Evolutionary conservation across 1,140 invertebrate genomes (phyloP).

Genomic region (Druon quercuslanigerum): DNA sequence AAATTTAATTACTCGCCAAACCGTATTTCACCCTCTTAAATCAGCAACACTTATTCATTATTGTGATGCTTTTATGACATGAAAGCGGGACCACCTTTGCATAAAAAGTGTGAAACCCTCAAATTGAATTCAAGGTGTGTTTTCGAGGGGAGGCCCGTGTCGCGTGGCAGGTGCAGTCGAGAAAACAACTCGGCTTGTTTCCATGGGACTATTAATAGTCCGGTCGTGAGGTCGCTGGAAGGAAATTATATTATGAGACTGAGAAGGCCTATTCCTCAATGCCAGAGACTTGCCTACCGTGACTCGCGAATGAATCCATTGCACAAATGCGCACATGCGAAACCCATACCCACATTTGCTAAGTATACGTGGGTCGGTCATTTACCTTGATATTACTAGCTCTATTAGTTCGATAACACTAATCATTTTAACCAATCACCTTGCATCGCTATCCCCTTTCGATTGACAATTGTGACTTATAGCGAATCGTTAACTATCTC

Average conservation of each 20-base stretch:
- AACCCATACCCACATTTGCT: background rate
- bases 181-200: too few species aligned
- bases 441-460: conserved; percentile 16
- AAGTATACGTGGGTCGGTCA: background rate
- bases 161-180: too few species aligned
- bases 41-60: too few species aligned
- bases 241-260: conserved; percentile 7
- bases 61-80: too few species aligned
- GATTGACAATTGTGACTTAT: background rate
- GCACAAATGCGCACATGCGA: background rate
- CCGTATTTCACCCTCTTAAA: too few species aligned
- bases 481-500: background rate
- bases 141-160: too few species aligned
- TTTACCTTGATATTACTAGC: conserved; percentile 17
- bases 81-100: too few species aligned
- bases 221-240: background rate
- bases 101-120: too few species aligned
- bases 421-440: conserved; percentile 9
- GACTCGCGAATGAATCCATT: conserved; percentile 4
- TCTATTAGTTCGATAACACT: conserved; percentile 21
- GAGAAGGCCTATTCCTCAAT: background rate
- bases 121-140: too few species aligned
- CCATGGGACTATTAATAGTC: background rate
- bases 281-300: background rate
- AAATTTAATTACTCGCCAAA: too few species aligned